Conservation (phyloP, 1,140 invertebrate genomes). For the Drosophila kikkawai region DNA sequence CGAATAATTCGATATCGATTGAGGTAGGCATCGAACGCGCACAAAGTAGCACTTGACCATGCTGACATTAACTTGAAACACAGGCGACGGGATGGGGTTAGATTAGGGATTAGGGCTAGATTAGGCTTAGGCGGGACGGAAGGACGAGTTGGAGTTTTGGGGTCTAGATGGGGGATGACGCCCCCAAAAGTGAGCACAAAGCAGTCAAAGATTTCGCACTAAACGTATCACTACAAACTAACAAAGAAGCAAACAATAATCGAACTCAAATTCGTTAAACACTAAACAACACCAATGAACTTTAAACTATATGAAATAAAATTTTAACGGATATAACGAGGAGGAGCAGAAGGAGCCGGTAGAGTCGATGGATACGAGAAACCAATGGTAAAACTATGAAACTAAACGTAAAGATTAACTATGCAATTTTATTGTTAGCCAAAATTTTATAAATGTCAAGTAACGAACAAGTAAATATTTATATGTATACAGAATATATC, state of each 20-base stretch:
- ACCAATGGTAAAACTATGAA: slow-evolving; percentile 69
- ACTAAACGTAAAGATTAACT: slow-evolving; percentile 67
- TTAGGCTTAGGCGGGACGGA: slow-evolving; percentile 30
- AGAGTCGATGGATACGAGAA: not conserved
- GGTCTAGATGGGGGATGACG: slow-evolving; percentile 1
- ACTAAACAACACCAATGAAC: slow-evolving; percentile 69
- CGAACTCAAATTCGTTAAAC: slow-evolving; percentile 72
- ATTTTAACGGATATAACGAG: slow-evolving; percentile 14
- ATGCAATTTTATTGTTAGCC: slow-evolving; percentile 83
- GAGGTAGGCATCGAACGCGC: slow-evolving; percentile 43
- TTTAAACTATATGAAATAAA: slow-evolving; percentile 55
- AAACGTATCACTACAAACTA: slow-evolving; percentile 75
- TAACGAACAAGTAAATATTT: slow-evolving; percentile 78
- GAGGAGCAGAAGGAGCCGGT: not conserved
- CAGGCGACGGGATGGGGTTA: slow-evolving; percentile 24
- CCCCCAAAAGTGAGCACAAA: slow-evolving; percentile 52
- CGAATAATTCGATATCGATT: slow-evolving; percentile 16
- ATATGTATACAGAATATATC: slow-evolving; percentile 72
- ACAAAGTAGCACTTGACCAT: slow-evolving; percentile 47
- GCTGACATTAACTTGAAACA: slow-evolving; percentile 24
- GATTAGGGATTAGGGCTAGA: slow-evolving; percentile 47
- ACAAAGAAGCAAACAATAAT: slow-evolving; percentile 73
- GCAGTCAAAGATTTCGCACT: slow-evolving; percentile 79
- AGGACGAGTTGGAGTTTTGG: slow-evolving; percentile 4
- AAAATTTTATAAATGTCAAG: slow-evolving; percentile 83